Evolutionary conservation across 2,888 invertebrate species (phyloP).

Genomic region (Clusia tigrina): DNA sequence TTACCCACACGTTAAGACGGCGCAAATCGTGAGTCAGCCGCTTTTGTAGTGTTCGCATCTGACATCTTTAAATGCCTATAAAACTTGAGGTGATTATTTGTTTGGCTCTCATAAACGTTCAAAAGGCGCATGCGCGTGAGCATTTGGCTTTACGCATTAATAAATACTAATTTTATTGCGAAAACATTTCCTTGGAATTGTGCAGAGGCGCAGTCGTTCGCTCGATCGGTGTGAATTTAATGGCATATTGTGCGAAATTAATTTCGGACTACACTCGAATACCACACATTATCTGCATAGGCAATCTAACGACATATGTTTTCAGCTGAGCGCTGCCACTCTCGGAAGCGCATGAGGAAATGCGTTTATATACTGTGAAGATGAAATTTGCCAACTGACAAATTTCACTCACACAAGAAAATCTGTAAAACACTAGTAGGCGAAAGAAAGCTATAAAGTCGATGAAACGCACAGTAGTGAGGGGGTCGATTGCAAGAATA

Average conservation of each 20-base stretch:
- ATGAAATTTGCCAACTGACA: too few species aligned
- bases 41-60: not conserved
- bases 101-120: not conserved
- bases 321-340: not conserved
- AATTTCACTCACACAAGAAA: too few species aligned
- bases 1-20: constrained; percentile 31
- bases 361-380: too few species aligned
- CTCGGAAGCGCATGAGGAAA: too few species aligned
- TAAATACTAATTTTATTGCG: constrained; percentile 9
- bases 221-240: constrained; percentile 5
- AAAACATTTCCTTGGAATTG: not conserved
- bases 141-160: not conserved
- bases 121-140: not conserved
- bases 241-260: not conserved
- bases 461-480: too few species aligned
- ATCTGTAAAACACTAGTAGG: too few species aligned
- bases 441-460: too few species aligned
- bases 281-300: not conserved
- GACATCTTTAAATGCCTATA: constrained; percentile 21
- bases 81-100: constrained; percentile 12
- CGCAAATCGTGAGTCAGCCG: constrained; percentile 32
- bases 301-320: not conserved
- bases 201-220: not conserved
- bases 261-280: not conserved
- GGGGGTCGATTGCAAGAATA: too few species aligned